Base-by-base conservation (phyloP, 2,113 vertebrate genomes). In the Myanophis thanlyinensis region DNA sequence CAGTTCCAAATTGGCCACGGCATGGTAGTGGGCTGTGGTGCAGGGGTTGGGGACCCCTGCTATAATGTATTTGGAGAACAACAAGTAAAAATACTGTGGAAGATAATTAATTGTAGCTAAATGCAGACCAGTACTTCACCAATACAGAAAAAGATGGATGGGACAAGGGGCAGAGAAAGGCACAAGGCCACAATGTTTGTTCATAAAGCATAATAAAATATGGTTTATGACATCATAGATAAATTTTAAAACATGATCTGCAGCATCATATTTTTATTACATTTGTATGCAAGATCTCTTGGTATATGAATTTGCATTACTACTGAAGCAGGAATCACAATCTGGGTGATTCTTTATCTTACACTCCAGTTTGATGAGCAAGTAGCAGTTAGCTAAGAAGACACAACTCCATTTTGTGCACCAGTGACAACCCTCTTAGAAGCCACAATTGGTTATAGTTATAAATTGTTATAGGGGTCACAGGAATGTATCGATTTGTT, bases 1-100 rank as follows among this genome's bases (percentile, higher is more conserved):
- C 23, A 6, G 23, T 56, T 56, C 23, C 23, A 0, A 56, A 56
- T 56, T 25, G 22, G 54, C 23, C 6, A 3, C 25, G 51, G 6
- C 20, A 5, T 1, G 1, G 6, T 25, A 54, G 22, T 54, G 53
- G 22, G 22, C 53, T 7, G 0, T 7, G 25, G 7, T 2, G 2
- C 54, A 54, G 6, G 7, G 23, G 1, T 56, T 56, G 54, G 54
- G 22, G 2, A 25, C 53, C 22, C 53, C 23, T 56, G 23, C 54
- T 56, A 27, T 35, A 54, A 46, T 47, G 13, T 59, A 47, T 27
- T 89, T 27, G 15, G n/a, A 40, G 67, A 73, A 73, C n/a, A 73
- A 73, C 13, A 73, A 35, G n/a, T 35, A 73, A 35, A 73, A 40
- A 40, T 35, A 73, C 13, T 18, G n/a, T 20, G 67, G 40, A 40